Percentiles rank a stretch among this genome's conserved stretches.
Evolutionary conservation across 1,140 invertebrate genomes (phyloP).

Genomic region (Brachionus paranguensis): DNA sequence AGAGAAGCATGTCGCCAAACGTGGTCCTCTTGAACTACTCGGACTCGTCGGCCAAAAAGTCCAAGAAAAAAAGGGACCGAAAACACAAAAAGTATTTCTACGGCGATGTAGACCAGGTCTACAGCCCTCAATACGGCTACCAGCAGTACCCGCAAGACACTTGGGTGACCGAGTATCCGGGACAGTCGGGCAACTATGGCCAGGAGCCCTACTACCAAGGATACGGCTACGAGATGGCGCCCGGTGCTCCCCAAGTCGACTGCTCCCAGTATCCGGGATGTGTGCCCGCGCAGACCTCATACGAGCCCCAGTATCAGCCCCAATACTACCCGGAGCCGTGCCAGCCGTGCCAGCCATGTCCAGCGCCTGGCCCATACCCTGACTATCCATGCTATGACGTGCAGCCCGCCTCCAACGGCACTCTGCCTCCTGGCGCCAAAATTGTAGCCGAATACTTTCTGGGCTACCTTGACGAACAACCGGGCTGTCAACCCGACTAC

Average conservation of each 20-base stretch:
- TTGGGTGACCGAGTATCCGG: neutral
- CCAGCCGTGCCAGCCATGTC: neutral
- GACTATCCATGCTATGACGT: neutral
- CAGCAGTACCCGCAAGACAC: constrained; percentile 17
- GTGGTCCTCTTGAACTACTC: neutral
- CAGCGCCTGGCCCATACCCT: neutral
- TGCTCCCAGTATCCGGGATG: constrained; percentile 8
- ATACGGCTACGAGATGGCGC: constrained; percentile 6
- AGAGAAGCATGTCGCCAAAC: constrained; percentile 18
- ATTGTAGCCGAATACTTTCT: constrained; percentile 37
- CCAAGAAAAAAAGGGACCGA: constrained; percentile 12
- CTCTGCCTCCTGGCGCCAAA: constrained; percentile 37
- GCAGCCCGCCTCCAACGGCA: neutral
- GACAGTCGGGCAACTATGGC: neutral
- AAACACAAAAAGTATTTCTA: neutral
- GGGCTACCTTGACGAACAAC: constrained; percentile 28
- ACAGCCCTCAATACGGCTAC: neutral
- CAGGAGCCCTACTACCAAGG: neutral
- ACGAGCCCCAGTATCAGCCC: neutral
- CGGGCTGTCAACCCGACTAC: constrained; percentile 1
- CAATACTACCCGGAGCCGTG: constrained; percentile 16
- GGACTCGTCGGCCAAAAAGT: neutral
- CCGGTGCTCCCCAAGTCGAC: constrained; percentile 23
- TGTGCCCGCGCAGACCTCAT: neutral
- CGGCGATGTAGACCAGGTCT: neutral